These are phyloP conservation scores for Thera obeliscata DNA, from an alignment of 2,888 invertebrate species.

Conservation along the genomic window DNA sequence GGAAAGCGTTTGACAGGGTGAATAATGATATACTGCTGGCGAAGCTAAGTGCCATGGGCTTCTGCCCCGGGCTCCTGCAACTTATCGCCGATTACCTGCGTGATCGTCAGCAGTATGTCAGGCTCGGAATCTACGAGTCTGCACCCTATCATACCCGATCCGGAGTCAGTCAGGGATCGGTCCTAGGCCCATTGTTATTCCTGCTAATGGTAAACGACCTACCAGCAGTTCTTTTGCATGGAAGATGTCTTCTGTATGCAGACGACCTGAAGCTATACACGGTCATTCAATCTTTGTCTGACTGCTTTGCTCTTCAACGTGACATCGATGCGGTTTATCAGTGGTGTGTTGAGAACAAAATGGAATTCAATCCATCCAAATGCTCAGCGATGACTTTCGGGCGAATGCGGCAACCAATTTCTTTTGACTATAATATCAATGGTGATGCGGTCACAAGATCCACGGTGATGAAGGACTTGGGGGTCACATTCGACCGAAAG, in stretches of 20 bases:
- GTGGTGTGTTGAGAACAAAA: background rate
- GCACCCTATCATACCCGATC: slow-evolving; percentile 1
- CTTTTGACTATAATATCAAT: too few species aligned
- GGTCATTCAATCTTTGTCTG: too few species aligned
- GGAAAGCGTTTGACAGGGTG: too few species aligned
- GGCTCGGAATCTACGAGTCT: slow-evolving; percentile 3
- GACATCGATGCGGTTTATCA: slow-evolving; percentile 3
- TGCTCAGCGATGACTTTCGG: slow-evolving; percentile 8
- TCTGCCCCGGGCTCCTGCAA: too few species aligned
- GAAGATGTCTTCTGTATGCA: too few species aligned
- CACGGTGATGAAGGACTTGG: background rate
- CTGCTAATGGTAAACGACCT: background rate
- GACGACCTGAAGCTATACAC: too few species aligned
- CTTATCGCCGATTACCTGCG: too few species aligned
- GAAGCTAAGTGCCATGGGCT: too few species aligned
- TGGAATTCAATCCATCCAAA: slow-evolving; percentile 3
- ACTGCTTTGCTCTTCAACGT: background rate
- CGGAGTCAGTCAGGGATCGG: background rate
- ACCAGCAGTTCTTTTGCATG: background rate
- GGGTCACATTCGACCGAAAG: slow-evolving; percentile 3
- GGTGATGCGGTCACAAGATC: background rate
- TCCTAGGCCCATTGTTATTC: background rate
- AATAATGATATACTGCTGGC: too few species aligned
- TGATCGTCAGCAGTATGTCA: background rate
- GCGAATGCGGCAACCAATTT: slow-evolving; percentile 2